phyloP scores from a whole-genome alignment of 2,113 vertebrate species.

The Potamarius usumacintae region DNA sequence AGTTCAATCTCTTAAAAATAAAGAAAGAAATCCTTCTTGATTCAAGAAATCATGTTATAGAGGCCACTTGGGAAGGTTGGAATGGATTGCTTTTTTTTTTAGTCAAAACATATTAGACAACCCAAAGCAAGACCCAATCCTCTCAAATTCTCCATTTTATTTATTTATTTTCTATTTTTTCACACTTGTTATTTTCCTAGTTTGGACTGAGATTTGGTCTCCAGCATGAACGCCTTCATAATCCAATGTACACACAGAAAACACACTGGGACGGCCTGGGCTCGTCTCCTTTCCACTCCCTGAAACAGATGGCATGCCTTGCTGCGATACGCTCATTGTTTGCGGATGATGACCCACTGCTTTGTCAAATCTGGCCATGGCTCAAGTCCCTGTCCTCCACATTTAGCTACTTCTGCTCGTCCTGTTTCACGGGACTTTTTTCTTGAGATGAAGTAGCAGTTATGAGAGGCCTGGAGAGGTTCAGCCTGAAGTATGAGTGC shows the following conservation, averaged over 20 bases:
- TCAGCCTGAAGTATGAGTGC: slow-evolving; percentile 15
- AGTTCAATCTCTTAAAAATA: neutral
- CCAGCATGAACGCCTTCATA: slow-evolving; percentile 40
- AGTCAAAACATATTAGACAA: neutral
- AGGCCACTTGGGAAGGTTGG: neutral
- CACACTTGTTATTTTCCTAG: slow-evolving; percentile 8
- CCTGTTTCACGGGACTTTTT: slow-evolving; percentile 33
- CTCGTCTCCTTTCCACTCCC: slow-evolving; percentile 42
- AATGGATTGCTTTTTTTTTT: neutral
- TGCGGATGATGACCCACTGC: slow-evolving; percentile 52
- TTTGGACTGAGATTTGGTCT: slow-evolving; percentile 15
- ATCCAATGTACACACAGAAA: slow-evolving; percentile 36
- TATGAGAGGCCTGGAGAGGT: slow-evolving; percentile 9
- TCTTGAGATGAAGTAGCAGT: neutral
- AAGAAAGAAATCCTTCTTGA: neutral
- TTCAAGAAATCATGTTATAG: slow-evolving; percentile 5
- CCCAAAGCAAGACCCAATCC: neutral
- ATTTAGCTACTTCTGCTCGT: slow-evolving; percentile 52
- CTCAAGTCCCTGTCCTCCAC: slow-evolving; percentile 56
- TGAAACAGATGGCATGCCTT: slow-evolving; percentile 59
- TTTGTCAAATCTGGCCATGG: slow-evolving; percentile 56
- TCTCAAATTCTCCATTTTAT: neutral
- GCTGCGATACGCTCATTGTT: slow-evolving; percentile 56
- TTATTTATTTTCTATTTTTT: neutral
- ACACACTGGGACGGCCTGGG: slow-evolving; percentile 35